Percentiles rank a stretch among this genome's conserved stretches.
Conservation (phyloP, 35 echinoderm and acorn worm species). For the Apostichopus parvimensis region DNA sequence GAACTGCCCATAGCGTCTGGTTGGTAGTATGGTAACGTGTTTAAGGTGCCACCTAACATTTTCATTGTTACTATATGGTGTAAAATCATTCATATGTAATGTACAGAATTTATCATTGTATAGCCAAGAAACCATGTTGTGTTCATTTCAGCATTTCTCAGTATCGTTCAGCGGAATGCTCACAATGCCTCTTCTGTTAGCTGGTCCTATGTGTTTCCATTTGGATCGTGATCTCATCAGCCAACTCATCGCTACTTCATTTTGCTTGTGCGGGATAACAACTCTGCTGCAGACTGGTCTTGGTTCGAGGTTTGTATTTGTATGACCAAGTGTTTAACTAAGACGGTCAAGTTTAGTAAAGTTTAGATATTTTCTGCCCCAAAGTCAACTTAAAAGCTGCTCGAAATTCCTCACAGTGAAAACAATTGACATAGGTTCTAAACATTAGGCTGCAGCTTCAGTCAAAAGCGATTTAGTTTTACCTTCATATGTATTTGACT, state of each 20-base stretch:
- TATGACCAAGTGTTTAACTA: too few species aligned
- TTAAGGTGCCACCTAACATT: neutral
- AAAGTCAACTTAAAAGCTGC: too few species aligned
- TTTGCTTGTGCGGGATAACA: conserved; percentile 32
- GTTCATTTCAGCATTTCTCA: conserved; percentile 38
- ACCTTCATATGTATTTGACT: too few species aligned
- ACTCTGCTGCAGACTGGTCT: conserved; percentile 41
- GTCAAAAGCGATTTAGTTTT: too few species aligned
- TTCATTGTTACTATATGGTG: neutral
- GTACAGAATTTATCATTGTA: neutral
- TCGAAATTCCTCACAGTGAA: too few species aligned
- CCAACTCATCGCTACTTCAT: conserved; percentile 22
- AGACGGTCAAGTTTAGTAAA: too few species aligned
- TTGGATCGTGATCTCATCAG: conserved; percentile 8
- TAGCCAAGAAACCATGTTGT: neutral
- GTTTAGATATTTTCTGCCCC: too few species aligned
- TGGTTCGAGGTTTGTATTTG: conserved; percentile 18
- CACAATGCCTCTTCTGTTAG: conserved; percentile 13
- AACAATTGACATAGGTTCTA: too few species aligned
- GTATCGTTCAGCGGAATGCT: conserved; percentile 40
- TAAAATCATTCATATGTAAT: neutral
- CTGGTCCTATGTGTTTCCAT: conserved; percentile 3
- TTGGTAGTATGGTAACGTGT: too few species aligned
- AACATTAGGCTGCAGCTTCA: too few species aligned
- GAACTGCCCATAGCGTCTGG: too few species aligned